Conservation (phyloP, 2,113 vertebrate species). For the Equus przewalskii region DNA sequence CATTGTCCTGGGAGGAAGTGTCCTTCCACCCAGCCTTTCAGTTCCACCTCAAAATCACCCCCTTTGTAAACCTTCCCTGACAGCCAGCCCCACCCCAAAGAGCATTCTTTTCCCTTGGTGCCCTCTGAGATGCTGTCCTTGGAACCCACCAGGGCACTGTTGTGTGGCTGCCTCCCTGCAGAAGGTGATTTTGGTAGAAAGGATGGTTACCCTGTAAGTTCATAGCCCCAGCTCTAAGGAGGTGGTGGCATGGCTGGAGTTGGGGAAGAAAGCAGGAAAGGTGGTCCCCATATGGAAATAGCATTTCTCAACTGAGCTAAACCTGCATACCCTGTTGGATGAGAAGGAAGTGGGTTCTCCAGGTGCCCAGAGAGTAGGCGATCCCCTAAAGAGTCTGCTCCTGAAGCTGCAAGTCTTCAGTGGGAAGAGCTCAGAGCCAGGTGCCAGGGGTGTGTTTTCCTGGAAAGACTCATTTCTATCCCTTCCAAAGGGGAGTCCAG, state of each 20-base stretch:
- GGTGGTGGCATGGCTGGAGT: too few species aligned
- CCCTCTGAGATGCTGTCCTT: background rate
- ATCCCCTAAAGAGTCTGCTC: background rate
- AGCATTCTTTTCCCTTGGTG: background rate
- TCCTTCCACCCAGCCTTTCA: background rate
- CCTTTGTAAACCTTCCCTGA: background rate
- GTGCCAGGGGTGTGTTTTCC: background rate
- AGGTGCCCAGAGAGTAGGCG: background rate
- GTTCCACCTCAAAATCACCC: background rate
- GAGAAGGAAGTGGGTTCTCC: background rate
- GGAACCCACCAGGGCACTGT: background rate
- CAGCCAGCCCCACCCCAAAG: background rate
- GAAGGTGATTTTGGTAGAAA: background rate
- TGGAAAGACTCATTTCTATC: background rate
- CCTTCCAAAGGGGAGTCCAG: background rate
- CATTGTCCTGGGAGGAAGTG: background rate
- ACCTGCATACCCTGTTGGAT: background rate
- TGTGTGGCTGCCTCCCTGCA: background rate
- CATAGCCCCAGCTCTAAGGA: background rate
- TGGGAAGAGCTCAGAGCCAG: background rate
- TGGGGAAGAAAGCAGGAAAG: background rate
- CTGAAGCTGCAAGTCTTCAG: background rate
- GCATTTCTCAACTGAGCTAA: background rate
- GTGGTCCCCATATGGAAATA: background rate
- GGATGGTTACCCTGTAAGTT: background rate